Evolutionary conservation across 2,113 vertebrate genomes (phyloP).

Genomic region (Clarias macrocephalus): DNA sequence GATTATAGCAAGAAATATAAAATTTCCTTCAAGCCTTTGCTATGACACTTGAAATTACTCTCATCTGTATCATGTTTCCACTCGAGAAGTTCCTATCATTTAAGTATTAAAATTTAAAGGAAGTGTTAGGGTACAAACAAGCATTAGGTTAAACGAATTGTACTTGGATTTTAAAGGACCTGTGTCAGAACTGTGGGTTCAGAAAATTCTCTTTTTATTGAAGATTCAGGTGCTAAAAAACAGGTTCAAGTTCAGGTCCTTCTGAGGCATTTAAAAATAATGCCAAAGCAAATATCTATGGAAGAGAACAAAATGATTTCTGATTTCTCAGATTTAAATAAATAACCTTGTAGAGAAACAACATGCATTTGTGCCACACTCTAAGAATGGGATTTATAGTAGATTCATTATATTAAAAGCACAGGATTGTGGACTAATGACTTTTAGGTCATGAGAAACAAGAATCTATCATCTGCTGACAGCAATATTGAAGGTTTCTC

Average conservation of each 20-base stretch:
- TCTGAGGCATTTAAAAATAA: no score
- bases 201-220: no score
- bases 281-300: not conserved
- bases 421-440: no score
- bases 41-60: not conserved
- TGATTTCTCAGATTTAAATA: not conserved
- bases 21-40: not conserved
- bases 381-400: not conserved
- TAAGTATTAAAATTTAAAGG: not conserved
- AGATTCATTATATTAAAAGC: not conserved
- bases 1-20: not conserved
- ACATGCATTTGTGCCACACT: not conserved
- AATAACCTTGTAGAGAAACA: not conserved
- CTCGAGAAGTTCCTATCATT: not conserved
- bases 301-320: not conserved
- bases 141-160: not conserved
- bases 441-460: not conserved
- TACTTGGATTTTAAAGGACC: not conserved
- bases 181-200: not conserved
- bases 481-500: not conserved
- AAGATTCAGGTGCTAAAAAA: no score
- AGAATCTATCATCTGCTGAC: not conserved
- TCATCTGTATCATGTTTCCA: not conserved
- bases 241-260: no score
- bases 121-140: not conserved